phyloP scores from a whole-genome alignment of 2,888 invertebrate genomes.

The Nomada fucata region DNA sequence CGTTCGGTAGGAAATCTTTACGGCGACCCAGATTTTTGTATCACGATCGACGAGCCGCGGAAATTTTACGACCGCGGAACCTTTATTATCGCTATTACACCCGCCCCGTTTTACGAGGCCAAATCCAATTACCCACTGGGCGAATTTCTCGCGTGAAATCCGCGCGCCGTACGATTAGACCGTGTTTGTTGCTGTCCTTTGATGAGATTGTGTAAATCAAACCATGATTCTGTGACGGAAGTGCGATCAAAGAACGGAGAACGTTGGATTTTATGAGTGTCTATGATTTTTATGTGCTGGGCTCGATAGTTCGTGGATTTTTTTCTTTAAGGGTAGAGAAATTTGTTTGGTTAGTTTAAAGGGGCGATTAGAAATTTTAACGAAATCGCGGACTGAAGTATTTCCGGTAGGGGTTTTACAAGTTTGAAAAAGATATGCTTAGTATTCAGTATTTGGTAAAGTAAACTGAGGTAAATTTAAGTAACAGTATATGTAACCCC shows the following conservation, averaged over 20 bases:
- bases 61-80: conserved; percentile 11
- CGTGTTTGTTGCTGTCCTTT: conserved; percentile 8
- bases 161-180: conserved; percentile 29
- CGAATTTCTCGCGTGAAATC: conserved; percentile 7
- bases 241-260: conserved; percentile 8
- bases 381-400: no score
- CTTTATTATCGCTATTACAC: conserved; percentile 31
- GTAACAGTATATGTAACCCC: no score
- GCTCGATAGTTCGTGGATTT: background rate
- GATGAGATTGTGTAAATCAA: conserved; percentile 18
- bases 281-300: background rate
- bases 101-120: conserved; percentile 20
- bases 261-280: background rate
- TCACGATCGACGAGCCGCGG: conserved; percentile 7
- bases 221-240: background rate
- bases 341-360: no score
- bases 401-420: no score
- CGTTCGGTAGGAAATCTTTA: background rate
- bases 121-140: conserved; percentile 38
- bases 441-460: no score
- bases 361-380: no score
- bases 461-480: no score
- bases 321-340: no score
- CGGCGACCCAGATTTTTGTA: background rate
- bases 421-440: no score